Evolutionary conservation across 1,140 invertebrate species (phyloP), one percentile per base, ranked within the genome.

Genomic region (Bombus confusus): DNA sequence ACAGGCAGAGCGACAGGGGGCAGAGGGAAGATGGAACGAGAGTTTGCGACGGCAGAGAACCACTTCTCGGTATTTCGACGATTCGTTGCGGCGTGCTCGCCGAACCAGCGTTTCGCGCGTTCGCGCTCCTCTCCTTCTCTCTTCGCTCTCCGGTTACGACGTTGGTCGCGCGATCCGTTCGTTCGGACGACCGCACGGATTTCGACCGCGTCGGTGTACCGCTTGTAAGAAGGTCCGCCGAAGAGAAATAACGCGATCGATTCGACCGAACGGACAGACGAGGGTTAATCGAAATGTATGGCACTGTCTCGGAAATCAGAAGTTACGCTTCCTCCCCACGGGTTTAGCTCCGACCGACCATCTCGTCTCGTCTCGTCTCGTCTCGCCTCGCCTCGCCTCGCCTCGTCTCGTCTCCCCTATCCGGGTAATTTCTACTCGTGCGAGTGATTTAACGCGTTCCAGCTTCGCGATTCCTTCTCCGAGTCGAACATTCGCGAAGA

Each of bases 241-340:
- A 93, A 93, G 92, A 93, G 84, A 86, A 91, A 92, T 91, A 90
- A 90, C 81, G 66, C 82, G 86, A 71, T 69, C 59, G 47, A 28
- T 47, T 78, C 88, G 86, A 64, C 69, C 69, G 34, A 52, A n/a
- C 84, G 71, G 80, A 92, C 73, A 83, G 89, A 90, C 89, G 74
- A 83, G 75, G 91, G 86, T 91, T 93, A 92, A 93, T 93, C 91
- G 91, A 87, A 88, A 93, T 91, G 82, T 93, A 93, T 88, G 86
- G 78, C 85, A 4, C 28, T 90, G 80, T 88, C 87, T 76, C n/a
- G 88, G 76, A 92, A 93, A 93, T 92, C 86, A 91, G 86, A 87
- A 93, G 88, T 92, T 93, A 93, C 91, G 91, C 86, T 80, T 87
- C 88, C 88, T 86, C 86, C 87, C 77, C n/a, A 79, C 80, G 81